phyloP scores from a whole-genome alignment of 2,888 invertebrate species.

The Drosophila siamana region DNA sequence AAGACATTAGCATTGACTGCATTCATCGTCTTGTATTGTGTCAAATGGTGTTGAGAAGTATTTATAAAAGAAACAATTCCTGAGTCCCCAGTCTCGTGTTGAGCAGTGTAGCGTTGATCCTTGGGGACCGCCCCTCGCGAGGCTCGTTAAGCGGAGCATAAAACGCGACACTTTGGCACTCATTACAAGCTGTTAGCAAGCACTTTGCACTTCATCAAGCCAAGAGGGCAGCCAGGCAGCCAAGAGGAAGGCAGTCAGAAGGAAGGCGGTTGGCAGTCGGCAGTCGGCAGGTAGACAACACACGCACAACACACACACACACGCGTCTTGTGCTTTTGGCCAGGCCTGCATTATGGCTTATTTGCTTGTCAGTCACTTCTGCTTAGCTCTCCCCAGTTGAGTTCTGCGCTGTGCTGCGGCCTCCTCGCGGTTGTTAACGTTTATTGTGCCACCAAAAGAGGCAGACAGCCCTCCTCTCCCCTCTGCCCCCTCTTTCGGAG shows the following conservation, averaged over 20 bases:
- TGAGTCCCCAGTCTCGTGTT: not conserved
- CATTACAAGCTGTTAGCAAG: slow-evolving; percentile 79
- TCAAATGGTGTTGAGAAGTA: no score
- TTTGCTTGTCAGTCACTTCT: slow-evolving; percentile 62
- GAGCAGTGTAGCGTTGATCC: slow-evolving; percentile 6
- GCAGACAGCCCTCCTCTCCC: slow-evolving; percentile 30
- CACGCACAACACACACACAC: not conserved
- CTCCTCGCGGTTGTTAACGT: slow-evolving; percentile 64
- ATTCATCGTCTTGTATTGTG: no score
- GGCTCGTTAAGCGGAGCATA: slow-evolving; percentile 42
- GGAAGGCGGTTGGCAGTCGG: no score
- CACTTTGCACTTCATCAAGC: slow-evolving; percentile 78
- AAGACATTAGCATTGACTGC: no score
- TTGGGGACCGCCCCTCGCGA: not conserved
- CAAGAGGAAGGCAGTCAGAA: slow-evolving; percentile 29
- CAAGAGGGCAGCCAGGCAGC: slow-evolving; percentile 20
- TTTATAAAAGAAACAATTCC: not conserved
- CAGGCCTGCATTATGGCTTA: slow-evolving; percentile 71
- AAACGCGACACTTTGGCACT: slow-evolving; percentile 61
- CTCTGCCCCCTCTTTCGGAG: slow-evolving; percentile 54
- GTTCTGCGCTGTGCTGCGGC: not conserved
- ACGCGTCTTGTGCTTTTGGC: slow-evolving; percentile 6
- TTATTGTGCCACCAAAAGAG: slow-evolving; percentile 78
- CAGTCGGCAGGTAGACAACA: slow-evolving; percentile 12
- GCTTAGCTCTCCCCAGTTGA: not conserved